These are phyloP conservation scores for Meiosimyza decipiens DNA, from an alignment of 2,888 invertebrate genomes.

Conservation along the genomic window DNA sequence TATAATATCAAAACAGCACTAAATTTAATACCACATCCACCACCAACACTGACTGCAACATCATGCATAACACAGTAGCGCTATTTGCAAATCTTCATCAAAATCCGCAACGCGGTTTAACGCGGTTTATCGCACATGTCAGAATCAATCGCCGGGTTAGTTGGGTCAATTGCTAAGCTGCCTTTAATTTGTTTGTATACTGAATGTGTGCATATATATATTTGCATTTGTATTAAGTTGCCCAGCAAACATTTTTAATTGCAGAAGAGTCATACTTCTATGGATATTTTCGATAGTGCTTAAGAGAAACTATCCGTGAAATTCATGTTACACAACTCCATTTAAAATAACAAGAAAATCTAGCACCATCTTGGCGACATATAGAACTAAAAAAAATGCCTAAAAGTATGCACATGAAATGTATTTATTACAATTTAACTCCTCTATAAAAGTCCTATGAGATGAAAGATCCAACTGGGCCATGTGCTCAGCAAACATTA, in stretches of 20 bases:
- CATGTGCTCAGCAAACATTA: no score
- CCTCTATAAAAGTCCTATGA: no score
- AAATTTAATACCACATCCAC: neutral
- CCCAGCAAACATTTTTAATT: neutral
- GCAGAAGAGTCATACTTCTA: no score
- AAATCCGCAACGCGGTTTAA: slow-evolving; percentile 32
- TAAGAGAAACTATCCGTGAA: no score
- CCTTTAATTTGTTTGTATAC: slow-evolving; percentile 41
- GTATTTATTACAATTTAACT: no score
- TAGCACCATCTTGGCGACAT: no score
- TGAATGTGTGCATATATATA: slow-evolving; percentile 28
- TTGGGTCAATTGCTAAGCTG: slow-evolving; percentile 40
- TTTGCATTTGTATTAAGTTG: slow-evolving; percentile 30
- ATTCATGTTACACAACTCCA: no score
- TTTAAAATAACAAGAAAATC: no score
- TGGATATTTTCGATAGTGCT: no score
- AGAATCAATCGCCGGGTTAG: slow-evolving; percentile 42
- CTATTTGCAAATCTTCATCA: slow-evolving; percentile 39
- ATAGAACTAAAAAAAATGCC: no score
- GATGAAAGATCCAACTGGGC: no score
- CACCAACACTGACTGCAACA: slow-evolving; percentile 3
- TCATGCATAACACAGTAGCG: neutral
- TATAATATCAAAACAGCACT: slow-evolving; percentile 4
- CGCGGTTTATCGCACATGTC: slow-evolving; percentile 44
- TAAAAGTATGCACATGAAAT: no score